Percentiles rank a stretch among this genome's conserved stretches.
Conservation (phyloP, 2,797 vertebrate species). For the Dryobates pubescens region DNA sequence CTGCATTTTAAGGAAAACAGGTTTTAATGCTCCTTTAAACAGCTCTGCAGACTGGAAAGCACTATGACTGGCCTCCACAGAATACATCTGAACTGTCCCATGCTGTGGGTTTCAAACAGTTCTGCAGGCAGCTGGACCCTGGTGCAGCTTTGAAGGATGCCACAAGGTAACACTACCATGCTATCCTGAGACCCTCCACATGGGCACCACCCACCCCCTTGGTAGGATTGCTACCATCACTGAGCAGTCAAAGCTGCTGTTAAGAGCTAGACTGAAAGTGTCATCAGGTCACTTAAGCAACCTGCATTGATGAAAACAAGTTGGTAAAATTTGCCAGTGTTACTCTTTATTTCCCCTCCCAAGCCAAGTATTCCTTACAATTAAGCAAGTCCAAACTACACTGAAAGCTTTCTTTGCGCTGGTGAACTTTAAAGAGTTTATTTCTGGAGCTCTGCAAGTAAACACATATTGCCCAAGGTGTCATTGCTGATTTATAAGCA, state of each 20-base stretch:
- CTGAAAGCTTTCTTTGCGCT: neutral
- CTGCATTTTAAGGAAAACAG: neutral
- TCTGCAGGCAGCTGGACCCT: rapidly evolving
- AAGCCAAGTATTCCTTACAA: neutral
- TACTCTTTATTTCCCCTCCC: neutral
- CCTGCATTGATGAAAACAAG: neutral
- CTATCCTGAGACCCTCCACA: neutral
- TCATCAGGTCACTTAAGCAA: neutral
- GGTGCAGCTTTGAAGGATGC: rapidly evolving
- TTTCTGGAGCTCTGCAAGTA: neutral
- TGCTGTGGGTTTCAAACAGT: neutral
- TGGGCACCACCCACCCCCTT: neutral
- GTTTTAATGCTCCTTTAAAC: neutral
- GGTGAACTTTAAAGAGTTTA: neutral
- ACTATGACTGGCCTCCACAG: neutral
- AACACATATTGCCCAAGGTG: neutral
- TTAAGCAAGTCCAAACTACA: neutral
- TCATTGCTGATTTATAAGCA: constrained; percentile 13
- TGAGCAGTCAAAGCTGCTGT: neutral
- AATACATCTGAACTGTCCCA: neutral
- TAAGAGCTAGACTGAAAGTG: neutral
- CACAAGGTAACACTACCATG: rapidly evolving
- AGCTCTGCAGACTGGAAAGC: neutral
- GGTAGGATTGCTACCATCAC: neutral
- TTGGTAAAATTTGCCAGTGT: neutral